phyloP scores from a whole-genome alignment of 2,888 invertebrate species.

The Coecobrya sp. region DNA sequence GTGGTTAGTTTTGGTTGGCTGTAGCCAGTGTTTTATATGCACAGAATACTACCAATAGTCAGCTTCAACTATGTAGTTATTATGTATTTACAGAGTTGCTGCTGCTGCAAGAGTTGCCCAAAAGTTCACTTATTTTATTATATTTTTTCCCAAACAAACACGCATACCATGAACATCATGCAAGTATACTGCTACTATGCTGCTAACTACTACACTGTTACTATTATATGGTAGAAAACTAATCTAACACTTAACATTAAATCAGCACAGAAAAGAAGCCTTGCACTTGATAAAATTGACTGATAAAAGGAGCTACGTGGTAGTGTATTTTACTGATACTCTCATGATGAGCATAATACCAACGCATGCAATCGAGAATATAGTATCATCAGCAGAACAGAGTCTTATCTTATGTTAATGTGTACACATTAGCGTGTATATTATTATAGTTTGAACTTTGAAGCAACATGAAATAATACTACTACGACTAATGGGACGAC shows the following conservation, averaged over 20 bases:
- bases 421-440: neutral
- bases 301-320: neutral
- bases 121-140: slow-evolving; percentile 3
- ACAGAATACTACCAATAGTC: neutral
- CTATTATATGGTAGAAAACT: neutral
- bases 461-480: slow-evolving; percentile 3
- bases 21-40: slow-evolving; percentile 23
- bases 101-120: neutral
- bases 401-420: slow-evolving; percentile 26
- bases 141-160: neutral
- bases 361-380: neutral
- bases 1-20: slow-evolving; percentile 36
- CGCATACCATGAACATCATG: neutral
- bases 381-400: neutral
- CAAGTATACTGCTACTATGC: neutral
- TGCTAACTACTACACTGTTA: neutral
- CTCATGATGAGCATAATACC: slow-evolving; percentile 1
- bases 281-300: slow-evolving; percentile 53
- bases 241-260: slow-evolving; percentile 20
- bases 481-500: slow-evolving; percentile 16
- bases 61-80: neutral
- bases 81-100: neutral
- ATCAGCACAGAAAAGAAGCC: slow-evolving; percentile 29
- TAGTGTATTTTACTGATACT: neutral
- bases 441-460: neutral